Evolutionary conservation across 2,888 invertebrate genomes (phyloP).

Genomic region (Phania funesta): DNA sequence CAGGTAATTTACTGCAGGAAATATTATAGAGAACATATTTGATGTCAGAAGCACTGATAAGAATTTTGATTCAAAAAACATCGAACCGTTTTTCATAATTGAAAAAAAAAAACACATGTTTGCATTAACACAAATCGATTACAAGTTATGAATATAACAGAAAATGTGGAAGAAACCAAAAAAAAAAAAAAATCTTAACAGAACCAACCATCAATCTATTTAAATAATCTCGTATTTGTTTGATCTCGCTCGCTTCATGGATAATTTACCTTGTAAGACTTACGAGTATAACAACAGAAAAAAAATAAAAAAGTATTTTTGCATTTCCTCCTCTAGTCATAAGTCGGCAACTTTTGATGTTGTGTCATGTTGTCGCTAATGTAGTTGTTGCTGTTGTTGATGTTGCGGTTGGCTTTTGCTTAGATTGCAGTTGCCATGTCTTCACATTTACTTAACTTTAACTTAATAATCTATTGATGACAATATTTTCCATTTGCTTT

Average conservation of each 20-base stretch:
- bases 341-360: slow-evolving; percentile 62
- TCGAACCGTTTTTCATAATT: too few species aligned
- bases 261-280: slow-evolving; percentile 39
- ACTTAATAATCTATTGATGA: slow-evolving; percentile 67
- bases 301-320: slow-evolving; percentile 20
- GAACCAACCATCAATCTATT: background rate
- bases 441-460: slow-evolving; percentile 55
- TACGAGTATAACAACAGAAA: background rate
- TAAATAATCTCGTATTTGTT: slow-evolving; percentile 8
- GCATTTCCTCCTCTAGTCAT: slow-evolving; percentile 59
- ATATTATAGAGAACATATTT: too few species aligned
- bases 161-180: too few species aligned
- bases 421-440: slow-evolving; percentile 56
- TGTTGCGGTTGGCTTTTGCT: slow-evolving; percentile 29
- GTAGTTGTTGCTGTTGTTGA: slow-evolving; percentile 49
- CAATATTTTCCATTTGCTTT: slow-evolving; percentile 57
- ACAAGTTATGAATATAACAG: too few species aligned
- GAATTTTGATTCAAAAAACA: too few species aligned
- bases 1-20: too few species aligned
- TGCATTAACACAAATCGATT: too few species aligned
- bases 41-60: too few species aligned
- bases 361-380: slow-evolving; percentile 61
- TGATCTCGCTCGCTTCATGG: slow-evolving; percentile 17
- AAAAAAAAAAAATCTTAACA: too few species aligned
- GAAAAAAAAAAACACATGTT: too few species aligned